phyloP scores from a whole-genome alignment of 2,888 invertebrate genomes.

The Piscicola geometra region DNA sequence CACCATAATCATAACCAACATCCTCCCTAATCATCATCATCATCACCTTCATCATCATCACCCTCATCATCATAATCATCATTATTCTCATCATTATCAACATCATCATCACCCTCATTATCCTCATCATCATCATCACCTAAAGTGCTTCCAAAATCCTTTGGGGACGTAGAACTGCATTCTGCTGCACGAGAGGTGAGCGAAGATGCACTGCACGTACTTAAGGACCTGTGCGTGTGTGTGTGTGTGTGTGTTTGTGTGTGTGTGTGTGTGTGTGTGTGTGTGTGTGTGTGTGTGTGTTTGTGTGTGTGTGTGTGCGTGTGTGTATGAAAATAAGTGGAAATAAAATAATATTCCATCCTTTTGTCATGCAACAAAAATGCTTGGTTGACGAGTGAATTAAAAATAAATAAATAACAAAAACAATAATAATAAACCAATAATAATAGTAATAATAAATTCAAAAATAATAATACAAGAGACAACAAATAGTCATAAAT shows the following conservation, averaged over 20 bases:
- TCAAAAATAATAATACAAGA: neutral
- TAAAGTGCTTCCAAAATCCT: constrained; percentile 95
- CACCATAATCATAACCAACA: no score
- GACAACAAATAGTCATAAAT: neutral
- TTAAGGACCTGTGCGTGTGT: constrained; percentile 62
- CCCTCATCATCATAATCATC: no score
- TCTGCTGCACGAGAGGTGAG: constrained; percentile 89
- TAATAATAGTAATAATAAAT: no score
- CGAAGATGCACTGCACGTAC: constrained; percentile 95
- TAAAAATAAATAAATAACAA: neutral
- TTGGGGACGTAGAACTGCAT: constrained; percentile 95
- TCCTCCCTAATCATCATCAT: no score
- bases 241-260: no score
- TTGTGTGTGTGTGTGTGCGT: no score
- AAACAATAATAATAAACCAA: no score
- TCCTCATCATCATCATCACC: constrained; percentile 59
- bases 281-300: no score
- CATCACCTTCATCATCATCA: no score
- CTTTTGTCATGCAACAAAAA: neutral
- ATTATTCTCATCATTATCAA: no score
- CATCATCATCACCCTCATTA: no score
- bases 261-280: no score
- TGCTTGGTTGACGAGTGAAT: neutral
- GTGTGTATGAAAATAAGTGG: neutral
- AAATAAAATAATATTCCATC: neutral